phyloP scores from a whole-genome alignment of 2,797 vertebrate genomes.

The Leptatherina wallacei region DNA sequence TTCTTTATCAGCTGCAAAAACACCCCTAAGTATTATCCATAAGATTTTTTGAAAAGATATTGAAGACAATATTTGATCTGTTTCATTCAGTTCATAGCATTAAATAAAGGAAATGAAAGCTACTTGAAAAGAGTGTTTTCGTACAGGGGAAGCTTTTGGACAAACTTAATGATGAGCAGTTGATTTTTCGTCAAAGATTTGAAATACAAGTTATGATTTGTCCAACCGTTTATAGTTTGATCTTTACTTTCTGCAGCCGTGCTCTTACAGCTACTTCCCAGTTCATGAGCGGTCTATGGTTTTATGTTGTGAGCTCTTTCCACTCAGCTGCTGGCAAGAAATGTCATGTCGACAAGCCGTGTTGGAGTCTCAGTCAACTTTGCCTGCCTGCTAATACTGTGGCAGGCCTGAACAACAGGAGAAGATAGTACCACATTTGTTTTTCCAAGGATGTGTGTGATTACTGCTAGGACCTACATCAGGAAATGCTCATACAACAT shows the following conservation, averaged over 20 bases:
- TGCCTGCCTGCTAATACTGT: background rate
- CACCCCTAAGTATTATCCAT: too few species aligned
- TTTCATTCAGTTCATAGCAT: too few species aligned
- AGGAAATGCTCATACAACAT: background rate
- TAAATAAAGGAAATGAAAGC: background rate
- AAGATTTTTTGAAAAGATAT: too few species aligned
- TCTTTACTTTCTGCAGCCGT: background rate
- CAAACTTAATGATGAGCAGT: background rate
- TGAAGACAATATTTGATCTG: too few species aligned
- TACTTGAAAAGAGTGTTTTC: background rate
- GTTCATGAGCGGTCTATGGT: background rate
- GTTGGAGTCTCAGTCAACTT: background rate
- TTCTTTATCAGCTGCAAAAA: background rate
- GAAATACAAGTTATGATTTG: background rate
- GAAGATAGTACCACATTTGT: background rate
- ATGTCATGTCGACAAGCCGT: conserved; percentile 1
- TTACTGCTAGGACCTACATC: background rate
- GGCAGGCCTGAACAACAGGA: background rate
- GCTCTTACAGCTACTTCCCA: background rate
- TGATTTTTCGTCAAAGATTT: background rate
- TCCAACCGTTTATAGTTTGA: background rate
- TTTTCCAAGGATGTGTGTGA: background rate
- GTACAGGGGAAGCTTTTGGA: background rate
- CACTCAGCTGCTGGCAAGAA: background rate
- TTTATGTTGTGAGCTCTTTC: background rate